Conservation (phyloP, 2,113 vertebrate genomes). For the Papio anubis region DNA sequence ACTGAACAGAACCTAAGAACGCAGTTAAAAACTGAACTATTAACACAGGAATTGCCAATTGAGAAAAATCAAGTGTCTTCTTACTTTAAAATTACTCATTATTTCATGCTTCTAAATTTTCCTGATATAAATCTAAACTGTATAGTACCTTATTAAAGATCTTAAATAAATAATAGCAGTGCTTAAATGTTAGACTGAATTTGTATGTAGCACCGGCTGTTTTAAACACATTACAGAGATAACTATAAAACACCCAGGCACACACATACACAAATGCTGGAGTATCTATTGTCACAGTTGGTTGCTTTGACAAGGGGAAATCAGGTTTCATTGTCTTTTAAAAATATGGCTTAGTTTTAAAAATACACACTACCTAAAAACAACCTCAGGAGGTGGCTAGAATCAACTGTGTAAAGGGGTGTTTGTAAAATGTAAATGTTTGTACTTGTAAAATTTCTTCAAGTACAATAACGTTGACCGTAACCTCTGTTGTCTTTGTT, state of each 20-base stretch:
- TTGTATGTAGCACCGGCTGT: background rate
- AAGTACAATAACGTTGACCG: background rate
- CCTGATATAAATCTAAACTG: background rate
- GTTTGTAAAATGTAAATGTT: too few relatives aligned
- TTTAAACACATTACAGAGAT: background rate
- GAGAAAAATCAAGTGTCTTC: background rate
- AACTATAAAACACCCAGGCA: background rate
- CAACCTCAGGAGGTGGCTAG: background rate
- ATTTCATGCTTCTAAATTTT: background rate
- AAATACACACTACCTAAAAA: background rate
- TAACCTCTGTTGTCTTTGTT: background rate
- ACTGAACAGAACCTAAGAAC: background rate
- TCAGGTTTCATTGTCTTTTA: background rate
- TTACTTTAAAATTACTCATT: background rate
- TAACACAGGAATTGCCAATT: background rate
- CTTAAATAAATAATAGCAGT: background rate
- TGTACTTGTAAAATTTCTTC: background rate
- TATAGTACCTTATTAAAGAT: background rate
- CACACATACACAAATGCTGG: background rate
- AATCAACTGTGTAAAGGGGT: background rate
- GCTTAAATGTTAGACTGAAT: background rate
- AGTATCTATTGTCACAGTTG: background rate
- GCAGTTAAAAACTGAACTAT: background rate
- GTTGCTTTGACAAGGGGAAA: background rate
- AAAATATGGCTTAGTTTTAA: background rate